phyloP scores from a whole-genome alignment of 1,140 invertebrate species.

The Drosophila ambigua region DNA sequence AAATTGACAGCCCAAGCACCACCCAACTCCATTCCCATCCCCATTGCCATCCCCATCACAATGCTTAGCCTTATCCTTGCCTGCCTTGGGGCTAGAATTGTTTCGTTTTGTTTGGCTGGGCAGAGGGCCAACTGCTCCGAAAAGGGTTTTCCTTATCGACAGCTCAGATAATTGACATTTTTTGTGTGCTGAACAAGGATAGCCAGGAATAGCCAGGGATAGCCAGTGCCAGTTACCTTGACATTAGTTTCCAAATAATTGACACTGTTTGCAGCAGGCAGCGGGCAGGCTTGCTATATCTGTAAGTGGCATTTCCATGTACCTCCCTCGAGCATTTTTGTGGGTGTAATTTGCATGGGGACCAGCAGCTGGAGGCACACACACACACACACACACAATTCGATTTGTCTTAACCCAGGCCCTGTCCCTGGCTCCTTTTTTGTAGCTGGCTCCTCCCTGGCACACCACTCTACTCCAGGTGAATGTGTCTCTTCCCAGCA shows the following conservation, averaged over 20 bases:
- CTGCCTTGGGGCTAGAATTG: constrained; percentile 6
- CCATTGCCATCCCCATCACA: not conserved
- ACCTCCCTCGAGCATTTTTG: constrained; percentile 40
- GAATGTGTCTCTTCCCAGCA: too few species aligned
- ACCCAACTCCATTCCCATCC: not conserved
- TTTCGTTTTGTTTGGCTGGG: constrained; percentile 7
- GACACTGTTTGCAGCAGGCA: constrained; percentile 32
- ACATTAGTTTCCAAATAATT: constrained; percentile 60
- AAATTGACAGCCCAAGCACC: constrained; percentile 64
- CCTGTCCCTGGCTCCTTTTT: not conserved
- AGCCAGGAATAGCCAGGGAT: not conserved
- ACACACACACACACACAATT: too few species aligned
- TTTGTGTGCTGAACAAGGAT: constrained; percentile 7
- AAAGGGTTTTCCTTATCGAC: constrained; percentile 11
- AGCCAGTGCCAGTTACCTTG: not conserved
- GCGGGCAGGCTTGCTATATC: constrained; percentile 14
- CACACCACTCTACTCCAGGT: too few species aligned
- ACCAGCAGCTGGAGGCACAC: too few species aligned
- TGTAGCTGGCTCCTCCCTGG: too few species aligned
- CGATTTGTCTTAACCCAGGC: constrained; percentile 9
- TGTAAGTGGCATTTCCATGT: constrained; percentile 41
- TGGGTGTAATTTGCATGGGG: constrained; percentile 70
- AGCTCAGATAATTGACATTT: constrained; percentile 47
- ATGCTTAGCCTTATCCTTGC: too few species aligned
- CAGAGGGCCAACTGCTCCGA: not conserved